Base-by-base conservation (phyloP, 2,113 vertebrate species). In the Ctenomys sociabilis region DNA sequence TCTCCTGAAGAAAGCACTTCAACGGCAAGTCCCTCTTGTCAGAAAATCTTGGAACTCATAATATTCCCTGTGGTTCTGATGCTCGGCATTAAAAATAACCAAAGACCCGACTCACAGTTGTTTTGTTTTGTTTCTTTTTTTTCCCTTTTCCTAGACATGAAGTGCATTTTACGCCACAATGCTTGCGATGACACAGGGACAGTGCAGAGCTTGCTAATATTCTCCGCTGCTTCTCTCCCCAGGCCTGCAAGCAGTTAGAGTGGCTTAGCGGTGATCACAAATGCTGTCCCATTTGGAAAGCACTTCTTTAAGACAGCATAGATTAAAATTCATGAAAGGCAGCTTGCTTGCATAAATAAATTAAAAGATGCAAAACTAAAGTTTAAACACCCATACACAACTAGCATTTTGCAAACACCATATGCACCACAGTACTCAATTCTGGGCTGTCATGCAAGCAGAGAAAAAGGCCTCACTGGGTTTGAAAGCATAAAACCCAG, bases 81-180 rank as follows among this genome's bases (percentile, higher is more conserved):
- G 77, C 95, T 97, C 97, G 94, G 96, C 95, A 98, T 98, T 98
- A 98, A 98, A 98, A 98, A 97, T 97, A 98, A 98, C 97, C 96
- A 96, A 98, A 98, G 95, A 97, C 80, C 83, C 30, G 57, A 98
- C 95, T 97, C 37, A 95, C 78, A 94, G 37, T 70, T 61, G 91
- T 96, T 93, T 70, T 37, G 35, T 37, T 70, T 19, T n/a, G 35
- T 70, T 70, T 70, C 59, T 86, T 75, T 88, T 88, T 85, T 92
- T 96, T 94, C 52, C 87, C 83, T 91, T 85, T 86, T 96, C 21
- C 93, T 96, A 98, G 98, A 98, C 82, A 98, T 80, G 96, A 98
- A 98, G 97, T 90, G n/a, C 95, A 97, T 98, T 98, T 98, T 98
- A 97, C 95, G 97, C 98, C 98, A 98, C 98, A 98, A 96, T 98